These are phyloP conservation scores for Lasioglossum marginatum DNA, from an alignment of 2,888 invertebrate genomes.

Conservation along the genomic window DNA sequence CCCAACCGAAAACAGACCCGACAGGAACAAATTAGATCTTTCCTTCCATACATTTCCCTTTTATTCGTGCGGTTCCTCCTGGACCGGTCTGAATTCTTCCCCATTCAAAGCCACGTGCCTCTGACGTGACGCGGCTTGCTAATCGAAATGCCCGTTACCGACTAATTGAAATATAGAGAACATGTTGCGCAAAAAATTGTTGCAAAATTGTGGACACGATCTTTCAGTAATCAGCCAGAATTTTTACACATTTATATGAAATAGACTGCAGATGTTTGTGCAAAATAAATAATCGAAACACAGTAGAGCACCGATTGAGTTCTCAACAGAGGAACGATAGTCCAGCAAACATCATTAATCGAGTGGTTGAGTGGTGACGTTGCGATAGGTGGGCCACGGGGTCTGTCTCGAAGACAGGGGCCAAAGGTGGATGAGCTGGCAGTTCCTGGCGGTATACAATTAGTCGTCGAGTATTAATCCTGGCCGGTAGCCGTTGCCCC, in stretches of 20 bases:
- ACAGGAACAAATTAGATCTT: slow-evolving; percentile 85
- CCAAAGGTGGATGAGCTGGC: slow-evolving; percentile 71
- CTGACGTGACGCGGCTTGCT: not conserved
- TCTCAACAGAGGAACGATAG: not conserved
- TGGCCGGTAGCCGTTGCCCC: slow-evolving; percentile 74
- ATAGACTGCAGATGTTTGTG: too few species aligned
- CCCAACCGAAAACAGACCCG: slow-evolving; percentile 78
- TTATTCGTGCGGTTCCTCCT: slow-evolving; percentile 78
- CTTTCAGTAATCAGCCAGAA: not conserved
- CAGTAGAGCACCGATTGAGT: not conserved
- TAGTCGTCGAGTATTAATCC: slow-evolving; percentile 79
- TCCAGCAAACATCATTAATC: slow-evolving; percentile 56
- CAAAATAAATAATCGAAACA: not conserved
- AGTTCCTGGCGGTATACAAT: slow-evolving; percentile 74
- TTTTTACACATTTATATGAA: too few species aligned
- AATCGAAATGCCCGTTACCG: slow-evolving; percentile 18
- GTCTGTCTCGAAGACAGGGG: slow-evolving; percentile 64
- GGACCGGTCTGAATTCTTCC: slow-evolving; percentile 35
- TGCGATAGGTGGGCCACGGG: slow-evolving; percentile 35
- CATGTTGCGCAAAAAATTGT: not conserved
- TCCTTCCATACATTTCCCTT: slow-evolving; percentile 84
- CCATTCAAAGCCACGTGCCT: slow-evolving; percentile 13
- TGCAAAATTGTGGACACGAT: not conserved
- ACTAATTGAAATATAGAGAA: not conserved
- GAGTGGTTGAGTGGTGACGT: slow-evolving; percentile 23